Evolutionary conservation across 1,140 invertebrate genomes (phyloP).

Genomic region (Platyscapa corneri): DNA sequence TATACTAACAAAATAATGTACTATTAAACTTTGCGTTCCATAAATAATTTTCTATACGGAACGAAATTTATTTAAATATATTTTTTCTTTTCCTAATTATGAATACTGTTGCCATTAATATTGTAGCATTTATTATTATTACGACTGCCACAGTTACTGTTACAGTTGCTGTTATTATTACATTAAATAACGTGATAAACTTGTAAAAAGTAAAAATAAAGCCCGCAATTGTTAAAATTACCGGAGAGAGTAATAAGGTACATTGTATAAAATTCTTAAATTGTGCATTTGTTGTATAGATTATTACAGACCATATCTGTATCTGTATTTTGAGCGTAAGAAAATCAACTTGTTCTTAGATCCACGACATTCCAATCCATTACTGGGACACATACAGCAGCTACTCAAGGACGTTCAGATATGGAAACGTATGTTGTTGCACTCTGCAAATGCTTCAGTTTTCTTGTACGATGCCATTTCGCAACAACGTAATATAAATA

Average conservation of each 20-base stretch:
- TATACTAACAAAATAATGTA: slow-evolving; percentile 2
- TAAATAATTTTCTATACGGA: no score
- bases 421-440: slow-evolving; percentile 35
- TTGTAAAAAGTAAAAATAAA: background rate
- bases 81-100: background rate
- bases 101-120: no score
- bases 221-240: background rate
- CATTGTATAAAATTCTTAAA: background rate
- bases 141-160: background rate
- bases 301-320: background rate
- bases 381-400: slow-evolving; percentile 54
- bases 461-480: background rate
- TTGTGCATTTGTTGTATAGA: background rate
- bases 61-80: background rate
- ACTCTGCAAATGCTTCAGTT: slow-evolving; percentile 15
- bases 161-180: background rate
- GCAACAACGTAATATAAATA: slow-evolving; percentile 7
- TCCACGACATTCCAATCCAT: slow-evolving; percentile 38
- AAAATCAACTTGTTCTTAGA: slow-evolving; percentile 33
- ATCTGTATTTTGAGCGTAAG: background rate
- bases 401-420: slow-evolving; percentile 46
- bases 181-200: background rate
- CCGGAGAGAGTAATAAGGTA: background rate
- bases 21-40: no score
- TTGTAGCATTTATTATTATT: background rate